These are phyloP conservation scores for Brachyhypopomus occidentalis DNA, from an alignment of 2,113 vertebrate species.

Conservation along the genomic window DNA sequence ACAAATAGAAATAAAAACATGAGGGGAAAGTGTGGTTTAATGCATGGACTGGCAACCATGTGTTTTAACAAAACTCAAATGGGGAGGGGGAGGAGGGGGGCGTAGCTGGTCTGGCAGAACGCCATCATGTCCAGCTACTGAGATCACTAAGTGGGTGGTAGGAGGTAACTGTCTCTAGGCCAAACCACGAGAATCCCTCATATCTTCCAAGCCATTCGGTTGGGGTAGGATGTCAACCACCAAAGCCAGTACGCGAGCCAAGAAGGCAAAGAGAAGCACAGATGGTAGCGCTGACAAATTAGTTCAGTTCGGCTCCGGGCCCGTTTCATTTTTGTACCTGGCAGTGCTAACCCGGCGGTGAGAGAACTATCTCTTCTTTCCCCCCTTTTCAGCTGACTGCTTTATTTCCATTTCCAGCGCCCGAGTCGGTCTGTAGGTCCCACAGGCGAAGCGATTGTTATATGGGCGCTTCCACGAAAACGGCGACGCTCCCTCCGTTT, in stretches of 20 bases:
- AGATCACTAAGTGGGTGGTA: slow-evolving; percentile 60
- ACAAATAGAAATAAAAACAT: slow-evolving; percentile 53
- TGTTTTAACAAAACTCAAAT: slow-evolving; percentile 63
- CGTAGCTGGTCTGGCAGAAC: slow-evolving; percentile 34
- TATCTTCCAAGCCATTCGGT: slow-evolving; percentile 51
- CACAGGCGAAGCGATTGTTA: slow-evolving; percentile 29
- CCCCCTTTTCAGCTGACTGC: slow-evolving; percentile 41
- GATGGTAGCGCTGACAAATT: slow-evolving; percentile 68
- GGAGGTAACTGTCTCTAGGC: slow-evolving; percentile 36
- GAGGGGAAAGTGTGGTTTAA: slow-evolving; percentile 64
- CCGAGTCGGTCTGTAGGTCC: slow-evolving; percentile 24
- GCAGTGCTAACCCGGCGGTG: slow-evolving; percentile 37
- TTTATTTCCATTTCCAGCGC: slow-evolving; percentile 37
- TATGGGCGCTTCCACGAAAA: slow-evolving; percentile 15
- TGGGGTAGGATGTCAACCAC: slow-evolving; percentile 64
- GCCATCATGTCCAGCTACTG: slow-evolving; percentile 47
- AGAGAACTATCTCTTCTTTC: slow-evolving; percentile 41
- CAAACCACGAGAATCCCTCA: slow-evolving; percentile 50
- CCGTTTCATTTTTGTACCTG: slow-evolving; percentile 54
- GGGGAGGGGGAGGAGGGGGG: slow-evolving; percentile 6
- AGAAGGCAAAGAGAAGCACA: slow-evolving; percentile 65
- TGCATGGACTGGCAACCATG: slow-evolving; percentile 65
- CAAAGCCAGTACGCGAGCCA: slow-evolving; percentile 57
- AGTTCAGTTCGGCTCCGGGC: slow-evolving; percentile 50
- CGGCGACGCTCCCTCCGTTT: slow-evolving; percentile 22